Conservation (phyloP, 2,888 invertebrate species). For the Dasypogon diadema region DNA sequence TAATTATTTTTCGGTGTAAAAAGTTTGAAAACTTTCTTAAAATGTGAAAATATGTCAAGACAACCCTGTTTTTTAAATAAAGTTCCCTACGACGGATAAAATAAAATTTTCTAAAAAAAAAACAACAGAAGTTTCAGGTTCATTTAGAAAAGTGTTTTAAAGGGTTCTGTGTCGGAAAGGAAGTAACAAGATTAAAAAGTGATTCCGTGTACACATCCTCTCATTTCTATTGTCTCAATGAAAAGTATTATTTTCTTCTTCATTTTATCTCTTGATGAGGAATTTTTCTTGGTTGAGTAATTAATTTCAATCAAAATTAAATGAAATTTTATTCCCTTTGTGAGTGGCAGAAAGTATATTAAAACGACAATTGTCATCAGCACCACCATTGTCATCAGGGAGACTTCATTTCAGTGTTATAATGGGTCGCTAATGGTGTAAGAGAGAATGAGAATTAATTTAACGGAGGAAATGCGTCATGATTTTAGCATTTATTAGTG, state of each 20-base stretch:
- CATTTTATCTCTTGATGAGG: not conserved
- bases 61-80: not conserved
- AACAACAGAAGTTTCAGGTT: not conserved
- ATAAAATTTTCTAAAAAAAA: not conserved
- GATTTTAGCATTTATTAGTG: too few species aligned
- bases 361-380: not conserved
- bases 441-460: not conserved
- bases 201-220: not conserved
- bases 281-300: constrained; percentile 5
- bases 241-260: not conserved
- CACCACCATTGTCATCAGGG: not conserved
- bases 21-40: too few species aligned
- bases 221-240: not conserved
- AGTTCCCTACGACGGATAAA: not conserved
- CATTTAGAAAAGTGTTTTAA: constrained; percentile 12
- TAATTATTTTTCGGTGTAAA: too few species aligned
- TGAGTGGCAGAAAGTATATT: not conserved
- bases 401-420: not conserved
- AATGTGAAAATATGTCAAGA: too few species aligned
- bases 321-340: not conserved
- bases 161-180: too few species aligned
- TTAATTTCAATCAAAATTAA: constrained; percentile 21
- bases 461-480: not conserved
- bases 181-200: constrained; percentile 8
- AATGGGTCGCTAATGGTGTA: not conserved